Evolutionary conservation across 1,140 invertebrate species (phyloP).

Genomic region (Drosophila kikkawai): DNA sequence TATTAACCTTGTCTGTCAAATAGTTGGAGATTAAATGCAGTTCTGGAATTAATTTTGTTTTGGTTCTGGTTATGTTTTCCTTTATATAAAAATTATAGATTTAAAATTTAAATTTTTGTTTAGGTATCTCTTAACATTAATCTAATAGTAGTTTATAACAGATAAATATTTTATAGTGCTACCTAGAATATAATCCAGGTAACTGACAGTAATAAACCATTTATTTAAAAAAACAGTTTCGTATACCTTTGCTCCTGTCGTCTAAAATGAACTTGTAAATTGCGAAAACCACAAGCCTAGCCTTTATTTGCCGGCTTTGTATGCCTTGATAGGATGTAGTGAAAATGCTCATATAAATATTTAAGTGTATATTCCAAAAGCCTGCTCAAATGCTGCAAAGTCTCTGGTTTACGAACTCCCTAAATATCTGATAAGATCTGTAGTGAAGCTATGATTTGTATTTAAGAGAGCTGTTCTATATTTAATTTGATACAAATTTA

Average conservation of each 20-base stretch:
- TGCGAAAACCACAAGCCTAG: neutral
- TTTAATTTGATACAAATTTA: no score
- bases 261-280: constrained; percentile 1
- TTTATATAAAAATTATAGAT: no score
- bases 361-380: neutral
- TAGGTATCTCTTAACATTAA: no score
- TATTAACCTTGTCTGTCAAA: no score
- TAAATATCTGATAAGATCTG: no score
- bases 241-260: neutral
- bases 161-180: no score
- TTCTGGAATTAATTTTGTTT: neutral
- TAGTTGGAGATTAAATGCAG: neutral
- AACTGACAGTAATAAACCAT: no score
- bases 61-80: neutral
- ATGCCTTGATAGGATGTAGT: constrained; percentile 8
- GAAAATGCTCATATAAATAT: constrained; percentile 8
- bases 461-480: no score
- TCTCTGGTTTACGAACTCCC: neutral
- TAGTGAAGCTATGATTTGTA: no score
- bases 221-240: neutral
- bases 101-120: neutral
- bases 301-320: constrained; percentile 4
- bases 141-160: no score
- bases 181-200: no score
- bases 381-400: neutral